phyloP scores from a whole-genome alignment of 2,797 vertebrate species.

The Molossus molossus region DNA sequence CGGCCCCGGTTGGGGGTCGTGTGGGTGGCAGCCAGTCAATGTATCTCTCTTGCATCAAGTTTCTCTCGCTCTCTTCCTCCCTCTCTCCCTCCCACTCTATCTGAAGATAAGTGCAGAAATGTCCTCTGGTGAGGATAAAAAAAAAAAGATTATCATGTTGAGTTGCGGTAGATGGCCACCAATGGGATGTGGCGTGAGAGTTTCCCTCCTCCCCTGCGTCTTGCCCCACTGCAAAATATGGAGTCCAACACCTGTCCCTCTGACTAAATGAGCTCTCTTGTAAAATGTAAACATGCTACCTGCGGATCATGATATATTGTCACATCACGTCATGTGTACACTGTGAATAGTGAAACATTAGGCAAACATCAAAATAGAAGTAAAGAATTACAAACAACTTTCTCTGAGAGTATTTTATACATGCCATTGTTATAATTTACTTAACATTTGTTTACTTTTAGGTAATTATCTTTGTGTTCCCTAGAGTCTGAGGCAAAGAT shows the following conservation, averaged over 20 bases:
- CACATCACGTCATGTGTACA: neutral
- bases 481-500: conserved; percentile 23
- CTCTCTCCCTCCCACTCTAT: too few species aligned
- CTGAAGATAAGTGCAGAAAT: too few species aligned
- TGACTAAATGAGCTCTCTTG: conserved; percentile 44
- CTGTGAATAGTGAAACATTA: conserved; percentile 45
- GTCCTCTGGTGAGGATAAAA: too few species aligned
- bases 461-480: conserved; percentile 13
- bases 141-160: neutral
- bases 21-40: too few species aligned
- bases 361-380: neutral
- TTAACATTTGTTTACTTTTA: conserved; percentile 40
- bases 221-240: neutral
- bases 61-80: too few species aligned
- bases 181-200: neutral
- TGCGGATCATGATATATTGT: neutral
- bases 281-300: conserved; percentile 49
- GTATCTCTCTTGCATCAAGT: too few species aligned
- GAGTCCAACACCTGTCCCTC: neutral
- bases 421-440: neutral
- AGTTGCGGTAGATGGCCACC: neutral
- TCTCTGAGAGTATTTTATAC: neutral
- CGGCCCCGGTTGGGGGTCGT: too few species aligned
- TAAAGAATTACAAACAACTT: neutral
- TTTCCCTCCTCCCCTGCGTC: neutral